Conservation (phyloP, 2,797 vertebrate genomes). For the Tamandua tetradactyla region DNA sequence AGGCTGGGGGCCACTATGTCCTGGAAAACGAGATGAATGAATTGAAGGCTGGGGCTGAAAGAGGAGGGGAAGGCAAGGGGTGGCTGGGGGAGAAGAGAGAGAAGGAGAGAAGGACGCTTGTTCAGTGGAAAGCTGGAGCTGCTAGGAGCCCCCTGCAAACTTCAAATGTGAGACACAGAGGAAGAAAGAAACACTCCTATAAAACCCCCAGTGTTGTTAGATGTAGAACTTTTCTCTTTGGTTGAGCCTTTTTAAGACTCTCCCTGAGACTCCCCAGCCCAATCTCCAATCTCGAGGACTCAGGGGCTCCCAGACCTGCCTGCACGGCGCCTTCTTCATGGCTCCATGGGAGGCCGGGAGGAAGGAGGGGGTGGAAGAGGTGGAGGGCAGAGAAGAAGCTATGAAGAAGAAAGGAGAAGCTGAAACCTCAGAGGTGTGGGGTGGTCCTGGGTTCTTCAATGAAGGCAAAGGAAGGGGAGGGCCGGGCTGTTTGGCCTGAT, state of each 20-base stretch:
- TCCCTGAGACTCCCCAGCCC: not conserved
- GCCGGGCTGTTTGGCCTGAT: not conserved
- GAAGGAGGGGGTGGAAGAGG: not conserved
- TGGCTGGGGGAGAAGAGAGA: not conserved
- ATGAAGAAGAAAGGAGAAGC: not conserved
- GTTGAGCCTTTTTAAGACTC: not conserved
- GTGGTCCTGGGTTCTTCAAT: not conserved
- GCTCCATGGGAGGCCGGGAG: not conserved
- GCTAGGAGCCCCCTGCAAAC: not conserved
- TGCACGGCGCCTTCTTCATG: slow-evolving; percentile 37
- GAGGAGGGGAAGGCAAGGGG: not conserved
- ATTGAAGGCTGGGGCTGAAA: not conserved
- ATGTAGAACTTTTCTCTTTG: not conserved
- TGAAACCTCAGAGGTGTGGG: not conserved
- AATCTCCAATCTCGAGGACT: not conserved
- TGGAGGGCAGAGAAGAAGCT: too few relatives aligned
- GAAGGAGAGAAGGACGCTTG: not conserved
- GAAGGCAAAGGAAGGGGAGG: not conserved
- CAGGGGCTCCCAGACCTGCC: slow-evolving; percentile 33
- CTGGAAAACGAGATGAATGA: slow-evolving; percentile 38
- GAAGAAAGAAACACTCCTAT: not conserved
- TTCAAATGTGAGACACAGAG: not conserved
- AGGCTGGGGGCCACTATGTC: not conserved
- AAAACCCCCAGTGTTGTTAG: not conserved
- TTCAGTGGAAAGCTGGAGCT: not conserved